Evolutionary conservation across 2,888 invertebrate genomes (phyloP).

Genomic region (Calameuta pallipes): DNA sequence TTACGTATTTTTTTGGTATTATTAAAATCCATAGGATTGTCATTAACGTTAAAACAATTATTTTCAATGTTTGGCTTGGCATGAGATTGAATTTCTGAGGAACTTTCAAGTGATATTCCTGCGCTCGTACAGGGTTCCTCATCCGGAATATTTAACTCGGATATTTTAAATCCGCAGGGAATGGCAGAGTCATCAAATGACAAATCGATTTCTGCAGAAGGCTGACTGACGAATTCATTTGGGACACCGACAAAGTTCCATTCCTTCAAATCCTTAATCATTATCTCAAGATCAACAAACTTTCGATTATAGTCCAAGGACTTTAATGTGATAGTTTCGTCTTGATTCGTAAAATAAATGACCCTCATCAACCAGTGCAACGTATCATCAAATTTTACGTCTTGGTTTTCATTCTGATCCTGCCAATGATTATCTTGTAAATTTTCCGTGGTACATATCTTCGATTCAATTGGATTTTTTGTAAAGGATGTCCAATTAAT

Average conservation of each 20-base stretch:
- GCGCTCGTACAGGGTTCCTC: neutral
- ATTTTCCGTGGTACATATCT: neutral
- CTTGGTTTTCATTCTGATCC: neutral
- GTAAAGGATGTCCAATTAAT: neutral
- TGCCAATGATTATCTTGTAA: neutral
- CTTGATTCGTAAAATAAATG: neutral
- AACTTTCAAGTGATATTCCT: neutral
- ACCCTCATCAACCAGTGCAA: neutral
- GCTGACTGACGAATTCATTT: constrained; percentile 16
- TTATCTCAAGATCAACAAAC: neutral
- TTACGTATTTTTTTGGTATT: neutral
- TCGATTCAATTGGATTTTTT: neutral
- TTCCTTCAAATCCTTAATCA: neutral
- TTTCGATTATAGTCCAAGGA: neutral
- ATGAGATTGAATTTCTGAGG: neutral
- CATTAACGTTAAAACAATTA: neutral
- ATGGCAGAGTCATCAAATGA: neutral
- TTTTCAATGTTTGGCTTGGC: neutral
- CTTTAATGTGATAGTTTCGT: neutral
- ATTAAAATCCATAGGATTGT: neutral
- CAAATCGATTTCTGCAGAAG: constrained; percentile 13
- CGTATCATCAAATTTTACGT: neutral
- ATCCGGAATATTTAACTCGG: neutral
- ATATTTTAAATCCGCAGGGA: neutral
- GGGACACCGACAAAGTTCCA: neutral